phyloP scores from a whole-genome alignment of 2,797 vertebrate species.

The Prionace glauca region DNA sequence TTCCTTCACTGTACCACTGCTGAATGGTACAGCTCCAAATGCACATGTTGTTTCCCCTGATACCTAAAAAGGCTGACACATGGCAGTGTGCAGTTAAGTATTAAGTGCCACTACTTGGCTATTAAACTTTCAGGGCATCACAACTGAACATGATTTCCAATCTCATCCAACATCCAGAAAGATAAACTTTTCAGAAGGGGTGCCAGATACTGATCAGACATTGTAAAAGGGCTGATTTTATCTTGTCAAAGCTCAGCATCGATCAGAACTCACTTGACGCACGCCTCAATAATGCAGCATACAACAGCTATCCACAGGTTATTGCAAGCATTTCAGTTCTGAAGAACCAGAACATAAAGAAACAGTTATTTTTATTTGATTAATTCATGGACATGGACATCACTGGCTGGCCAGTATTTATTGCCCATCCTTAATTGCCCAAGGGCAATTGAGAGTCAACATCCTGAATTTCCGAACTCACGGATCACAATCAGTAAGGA shows the following conservation, averaged over 20 bases:
- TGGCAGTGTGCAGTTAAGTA: not conserved
- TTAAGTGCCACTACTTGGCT: not conserved
- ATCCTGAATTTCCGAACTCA: no score
- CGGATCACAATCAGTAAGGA: no score
- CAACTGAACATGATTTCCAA: not conserved
- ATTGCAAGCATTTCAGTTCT: not conserved
- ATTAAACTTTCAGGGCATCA: not conserved
- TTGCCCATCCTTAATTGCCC: no score
- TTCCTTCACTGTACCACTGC: not conserved
- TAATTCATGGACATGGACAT: no score
- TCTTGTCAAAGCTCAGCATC: not conserved
- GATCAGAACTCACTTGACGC: not conserved
- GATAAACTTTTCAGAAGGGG: not conserved
- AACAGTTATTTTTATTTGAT: not conserved
- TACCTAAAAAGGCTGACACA: not conserved
- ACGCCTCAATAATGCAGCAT: not conserved
- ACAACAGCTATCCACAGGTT: not conserved
- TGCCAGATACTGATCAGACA: not conserved
- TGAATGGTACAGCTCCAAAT: not conserved
- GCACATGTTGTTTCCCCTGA: not conserved
- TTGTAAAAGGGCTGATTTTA: not conserved
- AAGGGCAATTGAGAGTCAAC: no score
- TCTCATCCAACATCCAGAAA: not conserved
- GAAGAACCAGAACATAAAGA: not conserved
- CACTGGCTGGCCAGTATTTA: no score